These are phyloP conservation scores for Champsocephalus gunnari DNA, from an alignment of 2,797 vertebrate species.

Conservation along the genomic window DNA sequence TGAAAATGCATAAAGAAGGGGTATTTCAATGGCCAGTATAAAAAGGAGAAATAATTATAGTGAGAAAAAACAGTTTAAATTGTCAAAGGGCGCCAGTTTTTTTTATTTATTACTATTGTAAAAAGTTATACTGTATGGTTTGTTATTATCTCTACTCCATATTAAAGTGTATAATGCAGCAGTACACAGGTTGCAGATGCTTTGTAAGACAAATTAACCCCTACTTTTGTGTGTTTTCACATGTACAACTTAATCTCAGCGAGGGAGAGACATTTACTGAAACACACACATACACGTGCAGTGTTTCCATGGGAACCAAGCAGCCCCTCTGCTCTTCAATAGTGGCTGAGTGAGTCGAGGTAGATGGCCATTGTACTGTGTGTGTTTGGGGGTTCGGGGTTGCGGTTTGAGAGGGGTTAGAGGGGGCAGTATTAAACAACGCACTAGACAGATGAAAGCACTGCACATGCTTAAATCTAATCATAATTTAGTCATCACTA, in stretches of 20 bases:
- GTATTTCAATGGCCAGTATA: not conserved
- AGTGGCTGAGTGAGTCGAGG: constrained; percentile 80
- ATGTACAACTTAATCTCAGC: constrained; percentile 52
- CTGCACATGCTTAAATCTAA: constrained; percentile 90
- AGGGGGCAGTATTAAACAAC: constrained; percentile 71
- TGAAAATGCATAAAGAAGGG: not conserved
- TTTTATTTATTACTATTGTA: not conserved
- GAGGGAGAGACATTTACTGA: constrained; percentile 64
- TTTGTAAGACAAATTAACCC: constrained; percentile 47
- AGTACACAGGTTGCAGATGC: constrained; percentile 16
- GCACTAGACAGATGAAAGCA: constrained; percentile 91
- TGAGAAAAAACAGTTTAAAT: not conserved
- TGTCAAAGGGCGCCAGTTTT: not conserved
- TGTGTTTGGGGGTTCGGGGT: constrained; percentile 78
- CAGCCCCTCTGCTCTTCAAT: constrained; percentile 90
- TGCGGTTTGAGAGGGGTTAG: constrained; percentile 70
- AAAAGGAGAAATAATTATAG: not conserved
- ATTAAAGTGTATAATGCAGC: constrained; percentile 7
- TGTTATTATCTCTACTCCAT: not conserved
- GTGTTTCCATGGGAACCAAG: constrained; percentile 90
- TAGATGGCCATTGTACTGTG: constrained; percentile 80
- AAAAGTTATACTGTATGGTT: not conserved
- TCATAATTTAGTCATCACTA: constrained; percentile 94
- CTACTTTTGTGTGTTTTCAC: constrained; percentile 9
- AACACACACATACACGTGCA: constrained; percentile 47